These are phyloP conservation scores for Capricornis sumatraensis DNA, from an alignment of 2,113 vertebrate genomes.

Conservation along the genomic window DNA sequence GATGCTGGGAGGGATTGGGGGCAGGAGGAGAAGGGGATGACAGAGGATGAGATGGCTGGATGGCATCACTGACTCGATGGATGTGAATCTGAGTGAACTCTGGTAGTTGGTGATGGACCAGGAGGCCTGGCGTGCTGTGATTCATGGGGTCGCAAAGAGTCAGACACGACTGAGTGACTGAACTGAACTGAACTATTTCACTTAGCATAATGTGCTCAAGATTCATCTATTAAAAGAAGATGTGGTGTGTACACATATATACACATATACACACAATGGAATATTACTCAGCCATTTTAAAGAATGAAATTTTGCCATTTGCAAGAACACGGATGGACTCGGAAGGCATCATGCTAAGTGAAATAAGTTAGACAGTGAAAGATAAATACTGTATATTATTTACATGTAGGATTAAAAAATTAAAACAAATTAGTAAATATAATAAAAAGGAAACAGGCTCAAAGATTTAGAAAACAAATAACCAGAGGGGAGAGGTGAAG, in stretches of 20 bases:
- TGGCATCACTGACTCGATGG: too few relatives aligned
- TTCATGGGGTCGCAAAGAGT: too few relatives aligned
- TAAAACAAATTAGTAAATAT: background rate
- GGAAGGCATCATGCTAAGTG: background rate
- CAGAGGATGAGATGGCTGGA: too few relatives aligned
- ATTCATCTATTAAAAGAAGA: background rate
- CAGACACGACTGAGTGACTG: rapidly evolving
- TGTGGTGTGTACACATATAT: background rate
- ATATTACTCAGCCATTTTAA: background rate
- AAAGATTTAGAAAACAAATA: background rate
- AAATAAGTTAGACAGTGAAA: background rate
- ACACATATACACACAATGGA: background rate
- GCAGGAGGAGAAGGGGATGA: too few relatives aligned
- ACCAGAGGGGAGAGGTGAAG: background rate
- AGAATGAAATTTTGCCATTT: background rate
- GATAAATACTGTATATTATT: background rate
- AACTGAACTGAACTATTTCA: background rate
- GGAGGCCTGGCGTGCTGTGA: too few relatives aligned
- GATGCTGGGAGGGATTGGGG: too few relatives aligned
- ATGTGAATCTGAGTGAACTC: too few relatives aligned
- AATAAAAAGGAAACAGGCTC: background rate
- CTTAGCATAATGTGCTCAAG: background rate
- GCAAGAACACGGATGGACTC: background rate
- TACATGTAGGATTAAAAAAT: background rate
- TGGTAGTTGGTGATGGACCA: too few relatives aligned